Evolutionary conservation across 1,140 invertebrate species (phyloP).

Genomic region (Goniozus legneri): DNA sequence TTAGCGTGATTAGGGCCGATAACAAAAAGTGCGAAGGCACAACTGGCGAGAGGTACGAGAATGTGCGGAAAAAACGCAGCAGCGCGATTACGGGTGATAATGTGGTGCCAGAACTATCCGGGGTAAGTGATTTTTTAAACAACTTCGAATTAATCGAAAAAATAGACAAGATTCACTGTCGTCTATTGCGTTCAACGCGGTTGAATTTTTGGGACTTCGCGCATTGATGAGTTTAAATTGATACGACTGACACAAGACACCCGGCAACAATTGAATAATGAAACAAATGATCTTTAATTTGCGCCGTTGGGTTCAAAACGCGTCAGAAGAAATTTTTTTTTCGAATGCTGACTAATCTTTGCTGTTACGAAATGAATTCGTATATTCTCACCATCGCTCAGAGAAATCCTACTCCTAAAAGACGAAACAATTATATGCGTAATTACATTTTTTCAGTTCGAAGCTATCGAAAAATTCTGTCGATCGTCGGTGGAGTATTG

Average conservation of each 20-base stretch:
- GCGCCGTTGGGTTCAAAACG: no score
- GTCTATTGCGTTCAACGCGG: not conserved
- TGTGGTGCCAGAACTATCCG: conserved; percentile 20
- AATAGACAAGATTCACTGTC: not conserved
- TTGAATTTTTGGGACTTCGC: not conserved
- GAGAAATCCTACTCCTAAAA: not conserved
- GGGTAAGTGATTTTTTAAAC: conserved; percentile 13
- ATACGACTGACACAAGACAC: not conserved
- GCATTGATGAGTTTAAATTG: not conserved
- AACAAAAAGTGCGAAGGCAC: not conserved
- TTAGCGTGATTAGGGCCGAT: conserved; percentile 13
- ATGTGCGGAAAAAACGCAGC: conserved; percentile 21
- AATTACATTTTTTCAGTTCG: conserved; percentile 54
- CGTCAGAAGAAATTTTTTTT: no score
- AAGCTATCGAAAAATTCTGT: conserved; percentile 73
- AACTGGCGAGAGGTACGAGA: conserved; percentile 7
- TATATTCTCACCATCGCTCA: not conserved
- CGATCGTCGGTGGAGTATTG: conserved; percentile 76
- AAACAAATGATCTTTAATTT: not conserved
- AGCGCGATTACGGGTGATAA: conserved; percentile 21
- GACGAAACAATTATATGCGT: not conserved
- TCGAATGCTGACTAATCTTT: not conserved
- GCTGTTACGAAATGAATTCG: not conserved
- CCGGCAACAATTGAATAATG: not conserved
- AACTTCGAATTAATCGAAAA: not conserved